Conservation (phyloP, 2,888 invertebrate species). For the Seladonia tumulorum region DNA sequence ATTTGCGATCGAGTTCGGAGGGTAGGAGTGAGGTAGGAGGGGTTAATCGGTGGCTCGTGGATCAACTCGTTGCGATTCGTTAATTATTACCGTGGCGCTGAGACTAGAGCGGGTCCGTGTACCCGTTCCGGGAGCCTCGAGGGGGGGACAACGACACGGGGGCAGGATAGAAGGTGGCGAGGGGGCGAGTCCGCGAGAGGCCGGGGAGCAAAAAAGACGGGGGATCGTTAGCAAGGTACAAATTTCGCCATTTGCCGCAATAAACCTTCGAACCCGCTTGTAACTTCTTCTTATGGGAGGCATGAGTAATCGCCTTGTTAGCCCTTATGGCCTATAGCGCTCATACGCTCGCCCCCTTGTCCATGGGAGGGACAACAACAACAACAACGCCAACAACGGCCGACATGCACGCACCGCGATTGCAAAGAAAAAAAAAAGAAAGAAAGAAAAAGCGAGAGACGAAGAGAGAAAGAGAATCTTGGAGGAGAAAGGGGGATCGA, state of each 20-base stretch:
- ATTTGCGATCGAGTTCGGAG: slow-evolving; percentile 30
- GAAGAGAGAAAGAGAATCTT: slow-evolving; percentile 22
- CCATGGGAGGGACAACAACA: slow-evolving; percentile 66
- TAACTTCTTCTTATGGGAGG: slow-evolving; percentile 83
- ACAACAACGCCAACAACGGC: slow-evolving; percentile 63
- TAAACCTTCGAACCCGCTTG: slow-evolving; percentile 83
- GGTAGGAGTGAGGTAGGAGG: neutral
- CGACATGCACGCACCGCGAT: slow-evolving; percentile 67
- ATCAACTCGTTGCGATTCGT: slow-evolving; percentile 51
- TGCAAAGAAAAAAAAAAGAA: slow-evolving; percentile 58
- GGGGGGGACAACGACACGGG: neutral
- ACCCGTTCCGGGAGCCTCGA: neutral
- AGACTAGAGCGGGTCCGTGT: slow-evolving; percentile 45
- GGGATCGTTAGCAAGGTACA: slow-evolving; percentile 83
- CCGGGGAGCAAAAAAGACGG: slow-evolving; percentile 71
- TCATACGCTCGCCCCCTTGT: slow-evolving; percentile 75
- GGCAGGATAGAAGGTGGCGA: slow-evolving; percentile 6
- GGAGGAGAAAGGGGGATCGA: slow-evolving; percentile 21
- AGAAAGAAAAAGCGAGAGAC: slow-evolving; percentile 26
- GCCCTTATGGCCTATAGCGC: slow-evolving; percentile 82
- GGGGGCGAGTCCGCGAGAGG: slow-evolving; percentile 16
- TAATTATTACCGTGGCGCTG: slow-evolving; percentile 57
- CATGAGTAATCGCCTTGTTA: slow-evolving; percentile 84
- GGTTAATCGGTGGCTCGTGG: slow-evolving; percentile 45
- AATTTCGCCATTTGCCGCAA: slow-evolving; percentile 84